Base-by-base conservation (phyloP, 2,888 invertebrate species). In the Penaeus monodon region DNA sequence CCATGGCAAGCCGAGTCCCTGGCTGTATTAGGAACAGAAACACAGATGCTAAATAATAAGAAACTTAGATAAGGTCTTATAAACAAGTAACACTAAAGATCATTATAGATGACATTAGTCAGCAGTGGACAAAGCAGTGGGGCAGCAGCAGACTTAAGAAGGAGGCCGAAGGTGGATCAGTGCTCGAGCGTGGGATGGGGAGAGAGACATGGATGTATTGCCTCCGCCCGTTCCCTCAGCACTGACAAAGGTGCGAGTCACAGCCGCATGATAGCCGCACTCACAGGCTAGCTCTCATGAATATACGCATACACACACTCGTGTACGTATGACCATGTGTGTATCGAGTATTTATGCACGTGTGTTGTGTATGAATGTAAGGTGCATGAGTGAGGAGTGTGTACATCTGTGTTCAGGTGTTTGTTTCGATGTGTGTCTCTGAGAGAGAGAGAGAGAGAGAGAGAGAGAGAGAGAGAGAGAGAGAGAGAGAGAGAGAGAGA, bases 231-330 rank as follows among this genome's bases (percentile, higher is more conserved):
- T 33, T 44, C 44, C 66, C 76, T 22, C 65, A 81, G 81, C 85
- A 81, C 81, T 85, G 85, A 85, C 81, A 85, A 85, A 85, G 85
- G 70, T 76, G 76, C 49, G 66, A 85, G 85, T 85, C 85, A 81
- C 85, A 33, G 65, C 66, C 85, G 65, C 76, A 85, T 85, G 85
- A 85, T 85, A 57, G 85, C 70, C 68, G 29, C 68, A 64, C 68
- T 84, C 84, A 84, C 68, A 78, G 78, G 70, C 84, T 44, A 33
- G 70, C 29, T 17, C 84, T 84, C 78, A 84, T 70, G 78, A 84
- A 84, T 84, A 81, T 38, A 81, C 49, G 24, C 66, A 80, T 22
- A 66, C 66, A 80, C 64, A 84, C 77, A 84, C 83, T 65, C 83
- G 77, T 68, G 68, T 78, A 84, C 68, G 70, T 70, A 29, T n/a